Evolutionary conservation across 2,113 vertebrate species (phyloP), one percentile per base, ranked within the genome.

Genomic region (Microcebus ravelobensis): DNA sequence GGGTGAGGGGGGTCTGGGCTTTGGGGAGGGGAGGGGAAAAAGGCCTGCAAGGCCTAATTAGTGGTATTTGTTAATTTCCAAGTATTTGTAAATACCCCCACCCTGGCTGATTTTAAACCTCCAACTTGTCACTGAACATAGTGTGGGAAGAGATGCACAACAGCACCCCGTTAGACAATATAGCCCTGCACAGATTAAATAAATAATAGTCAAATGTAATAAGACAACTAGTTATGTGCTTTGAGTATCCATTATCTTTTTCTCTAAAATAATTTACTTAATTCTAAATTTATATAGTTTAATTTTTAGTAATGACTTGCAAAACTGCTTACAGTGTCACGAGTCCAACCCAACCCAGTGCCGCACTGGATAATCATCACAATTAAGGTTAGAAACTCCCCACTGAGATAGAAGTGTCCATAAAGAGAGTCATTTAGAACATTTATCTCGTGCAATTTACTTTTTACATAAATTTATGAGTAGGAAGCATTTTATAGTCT

Each of bases 231-330:
- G 25, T 52, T 18, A 50, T 63, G 11, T 36, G 39, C 18, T 80
- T 67, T 57, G 42, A 91, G 4, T 70, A 55, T 25, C 80, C 59
- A 83, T 61, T 71, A 85, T 13, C 2, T 92, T 95, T 65, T 29
- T 63, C 45, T 95, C 29, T 71, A 85, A 94, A 84, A 45, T 68
- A 68, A 90, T 86, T 83, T 93, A 89, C 79, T 90, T 93, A 89
- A 74, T 67, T 91, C 39, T 81, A 89, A 63, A 48, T 87, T 83
- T 79, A 23, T 27, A 71, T 82, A 76, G 74, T 42, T 71, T 76
- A 59, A 34, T 67, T 90, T 95, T 92, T 82, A 70, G 63, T 70
- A 61, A 70, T 45, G 67, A 27, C 18, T 94, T 93, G 17, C 12
- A 61, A 59, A 96, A 82, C 27, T 88, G 20, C 57, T 55, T 91